Evolutionary conservation across 2,888 invertebrate genomes (phyloP).

Genomic region (Melangyna quadrimaculata): DNA sequence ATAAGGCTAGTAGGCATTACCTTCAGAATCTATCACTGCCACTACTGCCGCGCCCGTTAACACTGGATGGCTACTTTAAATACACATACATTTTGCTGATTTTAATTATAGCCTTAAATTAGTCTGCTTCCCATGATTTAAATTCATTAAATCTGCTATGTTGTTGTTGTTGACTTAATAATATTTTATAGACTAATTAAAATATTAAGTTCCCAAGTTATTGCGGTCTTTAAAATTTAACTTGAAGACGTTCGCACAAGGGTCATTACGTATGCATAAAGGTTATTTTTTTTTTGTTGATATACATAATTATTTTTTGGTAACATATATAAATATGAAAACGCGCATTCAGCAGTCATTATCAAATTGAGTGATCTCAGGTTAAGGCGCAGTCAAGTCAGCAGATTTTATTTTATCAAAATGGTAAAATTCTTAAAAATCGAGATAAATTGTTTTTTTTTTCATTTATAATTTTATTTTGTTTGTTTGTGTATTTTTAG

Average conservation of each 20-base stretch:
- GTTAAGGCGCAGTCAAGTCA: constrained; percentile 27
- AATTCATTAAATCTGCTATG: neutral
- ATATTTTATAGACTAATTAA: constrained; percentile 46
- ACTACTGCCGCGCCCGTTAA: neutral
- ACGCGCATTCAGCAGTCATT: constrained; percentile 47
- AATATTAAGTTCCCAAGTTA: constrained; percentile 25
- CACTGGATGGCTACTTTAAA: neutral
- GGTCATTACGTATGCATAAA: constrained; percentile 58
- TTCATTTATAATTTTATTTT: neutral
- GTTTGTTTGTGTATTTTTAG: constrained; percentile 16
- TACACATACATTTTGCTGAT: neutral
- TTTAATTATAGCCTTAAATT: constrained; percentile 11
- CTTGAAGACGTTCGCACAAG: constrained; percentile 12
- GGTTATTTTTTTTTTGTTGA: neutral
- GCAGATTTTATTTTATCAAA: too few species aligned
- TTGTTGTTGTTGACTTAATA: neutral
- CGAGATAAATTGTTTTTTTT: neutral
- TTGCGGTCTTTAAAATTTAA: neutral
- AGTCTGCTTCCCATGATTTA: neutral
- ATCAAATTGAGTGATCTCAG: constrained; percentile 47
- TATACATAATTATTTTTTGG: constrained; percentile 11
- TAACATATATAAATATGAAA: constrained; percentile 67
- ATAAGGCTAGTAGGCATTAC: constrained; percentile 23
- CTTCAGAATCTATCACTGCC: neutral
- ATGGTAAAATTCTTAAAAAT: constrained; percentile 36